Base-by-base conservation (phyloP, 2,797 vertebrate species). In the Parambassis ranga region DNA sequence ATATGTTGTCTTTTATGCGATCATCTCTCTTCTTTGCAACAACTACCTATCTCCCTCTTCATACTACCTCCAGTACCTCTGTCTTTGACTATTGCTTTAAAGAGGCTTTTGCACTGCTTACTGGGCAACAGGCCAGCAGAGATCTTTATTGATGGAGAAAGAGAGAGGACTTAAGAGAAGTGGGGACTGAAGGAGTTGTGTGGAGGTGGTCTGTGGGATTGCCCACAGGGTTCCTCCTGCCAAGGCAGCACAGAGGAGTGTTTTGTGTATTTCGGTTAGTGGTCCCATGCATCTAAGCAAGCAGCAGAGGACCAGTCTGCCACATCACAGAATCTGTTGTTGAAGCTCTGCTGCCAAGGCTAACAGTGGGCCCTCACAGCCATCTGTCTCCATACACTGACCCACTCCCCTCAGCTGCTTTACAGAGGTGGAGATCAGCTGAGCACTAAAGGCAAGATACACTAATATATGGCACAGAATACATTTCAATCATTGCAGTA, bases 321-420 rank as follows among this genome's bases (percentile, higher is more conserved):
- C 37, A 71, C 64, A 79, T 74, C 63, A 37, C 56, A 63, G 46
- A 30, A 71, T 76, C 68, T 66, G 59, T 67, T 75, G 75, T 77
- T 66, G 20, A 47, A 49, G n/a, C 9, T 44, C 41, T 51, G 50
- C 53, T 65, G 56, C 75, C 75, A 84, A 61, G 58, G 71, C 66
- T 55, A 79, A 75, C 42, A 49, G 20, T 64, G 43, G 46, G 48
- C 58, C 65, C 68, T 67, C 47, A 59, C 49, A 60, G 50, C 70
- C 67, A 86, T 89, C 77, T 84, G 83, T 84, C 78, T 77, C 56
- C 67, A 77, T 75, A 39, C 53, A 56, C 42, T 67, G 66, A 77
- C 73, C 61, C 51, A 38, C 56, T 77, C 32, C 57, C 51, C 65
- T 56, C 46, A 30, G 35, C 59, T 51, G 50, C 70, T 63, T 62